A percentile compares a stretch with the other conserved stretches of the same genome.
phyloP scores from a whole-genome alignment of 2,888 invertebrate species.

The Dynastes maya region DNA sequence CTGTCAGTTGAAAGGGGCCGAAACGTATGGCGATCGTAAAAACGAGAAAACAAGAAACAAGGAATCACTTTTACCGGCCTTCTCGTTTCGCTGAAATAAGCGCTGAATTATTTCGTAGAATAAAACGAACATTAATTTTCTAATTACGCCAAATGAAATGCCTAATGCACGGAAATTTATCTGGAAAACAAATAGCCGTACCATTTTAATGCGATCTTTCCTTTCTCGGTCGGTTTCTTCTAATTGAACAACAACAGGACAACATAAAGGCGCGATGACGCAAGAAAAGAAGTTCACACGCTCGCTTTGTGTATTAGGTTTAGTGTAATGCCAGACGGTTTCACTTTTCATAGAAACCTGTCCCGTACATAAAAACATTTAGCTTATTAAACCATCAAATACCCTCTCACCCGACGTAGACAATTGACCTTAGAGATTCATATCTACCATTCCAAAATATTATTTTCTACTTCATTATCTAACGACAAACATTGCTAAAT shows the following conservation, averaged over 20 bases:
- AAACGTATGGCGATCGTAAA: conserved; percentile 33
- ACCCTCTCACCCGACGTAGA: too few relatives aligned
- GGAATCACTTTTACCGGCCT: conserved; percentile 15
- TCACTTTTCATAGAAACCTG: conserved; percentile 3
- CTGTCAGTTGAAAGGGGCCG: conserved; percentile 33
- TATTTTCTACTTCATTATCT: too few relatives aligned
- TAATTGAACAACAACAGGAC: conserved; percentile 7
- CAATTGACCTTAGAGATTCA: too few relatives aligned
- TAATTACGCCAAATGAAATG: conserved; percentile 45
- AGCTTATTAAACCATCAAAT: too few relatives aligned
- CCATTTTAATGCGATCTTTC: conserved; percentile 33
- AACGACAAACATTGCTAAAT: too few relatives aligned
- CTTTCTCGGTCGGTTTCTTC: not conserved
- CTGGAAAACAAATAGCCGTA: conserved; percentile 42
- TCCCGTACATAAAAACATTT: not conserved
- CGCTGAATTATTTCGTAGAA: conserved; percentile 40
- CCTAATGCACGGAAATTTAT: conserved; percentile 39
- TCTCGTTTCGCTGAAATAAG: conserved; percentile 19
- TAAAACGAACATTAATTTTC: conserved; percentile 35
- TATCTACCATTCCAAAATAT: too few relatives aligned
- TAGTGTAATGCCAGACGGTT: not conserved
- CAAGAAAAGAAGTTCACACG: conserved; percentile 8
- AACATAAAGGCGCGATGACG: not conserved
- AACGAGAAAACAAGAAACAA: conserved; percentile 29
- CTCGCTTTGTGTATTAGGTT: not conserved